phyloP scores from a whole-genome alignment of 2,888 invertebrate genomes.

The Drosophila kokeensis region DNA sequence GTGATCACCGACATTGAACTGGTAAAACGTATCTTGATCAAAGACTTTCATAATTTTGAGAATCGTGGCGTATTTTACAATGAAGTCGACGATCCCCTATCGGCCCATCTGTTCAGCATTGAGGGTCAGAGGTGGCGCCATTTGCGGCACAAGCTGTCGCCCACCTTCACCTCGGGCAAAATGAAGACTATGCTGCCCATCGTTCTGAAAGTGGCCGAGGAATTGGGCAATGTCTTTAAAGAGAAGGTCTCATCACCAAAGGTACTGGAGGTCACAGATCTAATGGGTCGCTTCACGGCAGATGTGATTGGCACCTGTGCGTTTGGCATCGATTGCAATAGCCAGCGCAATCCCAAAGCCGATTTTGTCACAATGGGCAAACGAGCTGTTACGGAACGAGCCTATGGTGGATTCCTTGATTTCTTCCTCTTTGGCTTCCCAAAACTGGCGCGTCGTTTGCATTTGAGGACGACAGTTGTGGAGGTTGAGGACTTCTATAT shows the following conservation, averaged over 20 bases:
- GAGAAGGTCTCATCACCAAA: constrained; percentile 39
- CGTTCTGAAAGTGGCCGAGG: constrained; percentile 68
- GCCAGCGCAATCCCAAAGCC: constrained; percentile 83
- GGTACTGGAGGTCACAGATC: constrained; percentile 77
- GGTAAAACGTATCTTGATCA: constrained; percentile 73
- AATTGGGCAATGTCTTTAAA: constrained; percentile 77
- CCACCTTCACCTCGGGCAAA: constrained; percentile 83
- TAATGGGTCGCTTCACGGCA: constrained; percentile 85
- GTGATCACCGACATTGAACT: constrained; percentile 75
- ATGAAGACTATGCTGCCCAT: constrained; percentile 81
- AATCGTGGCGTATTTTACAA: constrained; percentile 78
- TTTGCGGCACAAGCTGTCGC: constrained; percentile 80
- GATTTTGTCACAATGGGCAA: constrained; percentile 82
- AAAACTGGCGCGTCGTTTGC: constrained; percentile 81
- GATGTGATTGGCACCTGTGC: constrained; percentile 86
- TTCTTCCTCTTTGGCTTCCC: too few species aligned
- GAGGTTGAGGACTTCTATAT: constrained; percentile 85
- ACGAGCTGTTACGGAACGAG: constrained; percentile 23
- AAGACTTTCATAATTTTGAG: constrained; percentile 80
- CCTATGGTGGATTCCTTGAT: too few species aligned
- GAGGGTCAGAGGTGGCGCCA: constrained; percentile 84
- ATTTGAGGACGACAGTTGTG: constrained; percentile 44
- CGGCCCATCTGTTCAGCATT: constrained; percentile 81
- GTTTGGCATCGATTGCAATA: constrained; percentile 86
- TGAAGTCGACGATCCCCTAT: constrained; percentile 82